These are phyloP conservation scores for Pantherophis alleghaniensis DNA, from an alignment of 2,797 vertebrate genomes.

Conservation along the genomic window DNA sequence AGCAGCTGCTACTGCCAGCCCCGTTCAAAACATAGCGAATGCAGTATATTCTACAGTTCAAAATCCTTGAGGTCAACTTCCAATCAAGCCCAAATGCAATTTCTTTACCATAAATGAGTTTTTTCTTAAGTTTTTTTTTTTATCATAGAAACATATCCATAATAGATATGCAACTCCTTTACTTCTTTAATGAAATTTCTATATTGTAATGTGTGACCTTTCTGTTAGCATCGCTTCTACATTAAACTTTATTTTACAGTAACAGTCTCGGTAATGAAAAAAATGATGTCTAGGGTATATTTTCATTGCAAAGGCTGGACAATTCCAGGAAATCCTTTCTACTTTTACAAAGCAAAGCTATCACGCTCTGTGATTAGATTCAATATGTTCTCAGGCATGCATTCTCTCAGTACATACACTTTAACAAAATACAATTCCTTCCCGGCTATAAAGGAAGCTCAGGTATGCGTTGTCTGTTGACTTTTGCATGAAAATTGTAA, in stretches of 20 bases:
- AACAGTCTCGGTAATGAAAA: background rate
- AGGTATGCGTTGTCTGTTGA: background rate
- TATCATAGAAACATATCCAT: background rate
- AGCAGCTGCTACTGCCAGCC: background rate
- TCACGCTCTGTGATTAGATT: background rate
- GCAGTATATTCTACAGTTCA: background rate
- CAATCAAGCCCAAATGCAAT: background rate
- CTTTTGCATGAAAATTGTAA: conserved; percentile 9
- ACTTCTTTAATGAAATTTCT: background rate
- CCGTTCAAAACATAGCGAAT: background rate
- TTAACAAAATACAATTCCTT: background rate
- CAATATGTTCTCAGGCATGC: background rate
- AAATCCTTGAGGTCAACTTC: background rate
- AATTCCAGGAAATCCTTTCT: conserved; percentile 18
- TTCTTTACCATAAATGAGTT: background rate
- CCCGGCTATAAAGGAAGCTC: conserved; percentile 19
- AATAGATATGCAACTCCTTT: background rate
- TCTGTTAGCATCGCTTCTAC: background rate
- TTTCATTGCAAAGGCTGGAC: background rate
- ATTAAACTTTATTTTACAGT: background rate
- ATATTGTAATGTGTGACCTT: background rate
- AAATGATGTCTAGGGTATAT: background rate
- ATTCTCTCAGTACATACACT: conserved; percentile 1
- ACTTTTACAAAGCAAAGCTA: background rate
- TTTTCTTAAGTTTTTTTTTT: background rate